Percentiles rank a stretch among this genome's conserved stretches.
Conservation (phyloP, 2,113 vertebrate genomes). For the Aythya baeri region DNA sequence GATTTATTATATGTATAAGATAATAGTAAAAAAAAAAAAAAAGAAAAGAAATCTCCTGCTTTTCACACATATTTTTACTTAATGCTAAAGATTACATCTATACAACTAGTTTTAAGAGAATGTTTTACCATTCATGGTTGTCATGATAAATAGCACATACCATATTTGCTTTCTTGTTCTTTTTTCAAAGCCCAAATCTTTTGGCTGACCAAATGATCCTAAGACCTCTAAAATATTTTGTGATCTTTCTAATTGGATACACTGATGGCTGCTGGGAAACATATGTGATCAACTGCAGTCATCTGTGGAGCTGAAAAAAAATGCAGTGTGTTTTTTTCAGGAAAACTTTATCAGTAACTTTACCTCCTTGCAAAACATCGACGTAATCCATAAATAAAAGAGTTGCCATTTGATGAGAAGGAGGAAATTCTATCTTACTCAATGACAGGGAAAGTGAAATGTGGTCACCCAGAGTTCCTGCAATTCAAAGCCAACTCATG, state of each 20-base stretch:
- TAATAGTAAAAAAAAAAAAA: neutral
- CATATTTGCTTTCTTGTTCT: neutral
- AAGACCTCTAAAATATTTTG: constrained; percentile 51
- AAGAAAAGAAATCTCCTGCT: accelerated
- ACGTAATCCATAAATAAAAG: constrained; percentile 47
- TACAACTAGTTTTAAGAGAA: neutral
- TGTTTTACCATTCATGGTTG: neutral
- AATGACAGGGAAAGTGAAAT: constrained; percentile 57
- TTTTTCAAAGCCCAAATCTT: constrained; percentile 38
- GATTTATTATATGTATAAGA: neutral
- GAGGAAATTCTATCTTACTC: constrained; percentile 46
- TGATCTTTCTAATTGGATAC: constrained; percentile 62
- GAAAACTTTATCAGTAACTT: constrained; percentile 53
- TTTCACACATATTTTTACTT: neutral
- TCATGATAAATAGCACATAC: neutral
- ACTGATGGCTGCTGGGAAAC: constrained; percentile 58
- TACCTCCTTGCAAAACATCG: constrained; percentile 34
- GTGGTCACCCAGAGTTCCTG: constrained; percentile 49
- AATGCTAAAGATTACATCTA: neutral
- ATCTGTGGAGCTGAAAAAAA: constrained; percentile 46
- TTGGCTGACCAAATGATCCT: constrained; percentile 44
- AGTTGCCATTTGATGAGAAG: constrained; percentile 53
- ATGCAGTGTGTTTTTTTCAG: neutral
- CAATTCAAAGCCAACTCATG: constrained; percentile 51
- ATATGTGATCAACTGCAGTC: constrained; percentile 62